A percentile compares a stretch with the other conserved stretches of the same genome.
These are phyloP conservation scores for Otis tarda DNA, from an alignment of 2,113 vertebrate genomes.

Conservation along the genomic window DNA sequence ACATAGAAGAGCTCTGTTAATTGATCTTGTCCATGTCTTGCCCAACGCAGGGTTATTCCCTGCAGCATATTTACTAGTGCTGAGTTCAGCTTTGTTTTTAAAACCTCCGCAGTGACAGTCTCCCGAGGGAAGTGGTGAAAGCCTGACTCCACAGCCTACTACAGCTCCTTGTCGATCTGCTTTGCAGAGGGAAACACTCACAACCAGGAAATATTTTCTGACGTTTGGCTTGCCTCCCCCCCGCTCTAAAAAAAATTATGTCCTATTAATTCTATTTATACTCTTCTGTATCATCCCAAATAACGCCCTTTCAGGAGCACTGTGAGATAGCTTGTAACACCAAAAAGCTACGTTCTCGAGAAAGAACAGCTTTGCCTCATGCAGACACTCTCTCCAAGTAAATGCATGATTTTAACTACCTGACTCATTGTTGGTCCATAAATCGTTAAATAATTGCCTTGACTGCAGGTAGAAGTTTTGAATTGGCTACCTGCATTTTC, in stretches of 20 bases:
- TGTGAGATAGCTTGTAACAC: neutral
- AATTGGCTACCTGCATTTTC: neutral
- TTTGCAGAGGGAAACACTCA: conserved; percentile 45
- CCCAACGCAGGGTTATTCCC: conserved; percentile 45
- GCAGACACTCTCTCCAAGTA: neutral
- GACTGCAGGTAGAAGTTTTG: conserved; percentile 7
- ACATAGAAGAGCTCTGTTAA: conserved; percentile 35
- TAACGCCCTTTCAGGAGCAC: neutral
- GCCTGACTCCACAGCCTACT: conserved; percentile 57
- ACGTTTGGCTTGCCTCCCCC: neutral
- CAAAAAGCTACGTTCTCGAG: conserved; percentile 1
- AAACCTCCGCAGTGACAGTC: conserved; percentile 59
- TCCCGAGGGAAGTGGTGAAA: conserved; percentile 61
- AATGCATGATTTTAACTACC: neutral
- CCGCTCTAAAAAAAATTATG: neutral
- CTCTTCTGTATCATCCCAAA: neutral
- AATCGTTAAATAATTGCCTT: neutral
- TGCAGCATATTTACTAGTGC: conserved; percentile 63
- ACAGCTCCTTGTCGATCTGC: conserved; percentile 52
- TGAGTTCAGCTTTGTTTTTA: conserved; percentile 70
- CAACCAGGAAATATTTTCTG: conserved; percentile 65
- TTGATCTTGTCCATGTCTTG: conserved; percentile 63
- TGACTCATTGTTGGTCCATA: neutral
- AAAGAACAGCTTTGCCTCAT: conserved; percentile 23
- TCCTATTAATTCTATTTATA: conserved; percentile 47